phyloP scores from a whole-genome alignment of 2,113 vertebrate species.

The Carassius auratus region DNA sequence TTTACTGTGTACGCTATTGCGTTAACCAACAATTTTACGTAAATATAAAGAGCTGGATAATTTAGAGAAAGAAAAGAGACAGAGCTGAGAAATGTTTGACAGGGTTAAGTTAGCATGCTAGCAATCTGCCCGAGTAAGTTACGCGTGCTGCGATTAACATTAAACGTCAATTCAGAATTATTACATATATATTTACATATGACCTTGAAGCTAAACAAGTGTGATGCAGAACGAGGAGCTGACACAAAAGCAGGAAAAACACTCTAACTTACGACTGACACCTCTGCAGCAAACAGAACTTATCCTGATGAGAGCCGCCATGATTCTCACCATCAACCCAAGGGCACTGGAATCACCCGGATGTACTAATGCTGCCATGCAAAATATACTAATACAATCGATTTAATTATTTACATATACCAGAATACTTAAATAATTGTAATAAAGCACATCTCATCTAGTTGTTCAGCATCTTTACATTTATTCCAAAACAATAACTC shows the following conservation, averaged over 20 bases:
- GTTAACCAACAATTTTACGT: background rate
- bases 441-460: no score
- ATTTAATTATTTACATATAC: no score
- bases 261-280: constrained; percentile 70
- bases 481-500: no score
- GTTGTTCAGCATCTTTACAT: no score
- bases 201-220: background rate
- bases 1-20: background rate
- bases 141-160: background rate
- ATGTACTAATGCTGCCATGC: constrained; percentile 59
- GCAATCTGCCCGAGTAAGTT: background rate
- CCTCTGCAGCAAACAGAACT: constrained; percentile 73
- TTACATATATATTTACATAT: background rate
- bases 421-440: no score
- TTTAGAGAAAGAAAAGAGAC: background rate
- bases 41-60: background rate
- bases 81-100: background rate
- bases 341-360: constrained; percentile 81
- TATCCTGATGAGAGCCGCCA: constrained; percentile 79
- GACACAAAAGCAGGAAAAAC: background rate
- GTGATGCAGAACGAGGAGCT: no score
- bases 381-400: no score
- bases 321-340: constrained; percentile 70
- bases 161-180: background rate
- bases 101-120: constrained; percentile 30